These are phyloP conservation scores for Anoplophora glabripennis DNA, from an alignment of 1,140 invertebrate genomes.

Conservation along the genomic window DNA sequence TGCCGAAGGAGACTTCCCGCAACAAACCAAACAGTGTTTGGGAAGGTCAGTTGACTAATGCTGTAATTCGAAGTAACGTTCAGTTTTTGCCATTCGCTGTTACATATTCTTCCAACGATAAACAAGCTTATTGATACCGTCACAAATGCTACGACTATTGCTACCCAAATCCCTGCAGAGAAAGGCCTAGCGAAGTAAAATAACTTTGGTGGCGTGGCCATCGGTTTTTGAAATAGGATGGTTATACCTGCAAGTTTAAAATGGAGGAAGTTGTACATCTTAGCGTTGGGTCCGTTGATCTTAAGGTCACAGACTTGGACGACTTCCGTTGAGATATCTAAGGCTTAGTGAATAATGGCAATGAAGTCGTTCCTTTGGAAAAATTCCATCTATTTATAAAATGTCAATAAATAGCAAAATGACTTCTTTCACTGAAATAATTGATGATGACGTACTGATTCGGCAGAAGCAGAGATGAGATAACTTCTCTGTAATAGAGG, in stretches of 20 bases:
- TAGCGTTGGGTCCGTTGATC: no score
- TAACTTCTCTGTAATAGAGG: no score
- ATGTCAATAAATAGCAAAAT: no score
- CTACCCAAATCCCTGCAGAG: slow-evolving; percentile 75
- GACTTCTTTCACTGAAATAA: no score
- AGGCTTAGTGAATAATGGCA: background rate
- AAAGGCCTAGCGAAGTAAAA: slow-evolving; percentile 81
- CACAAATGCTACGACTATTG: slow-evolving; percentile 73
- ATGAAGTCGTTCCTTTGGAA: no score
- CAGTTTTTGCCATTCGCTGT: slow-evolving; percentile 69
- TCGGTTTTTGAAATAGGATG: slow-evolving; percentile 70
- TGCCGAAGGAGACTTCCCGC: slow-evolving; percentile 76
- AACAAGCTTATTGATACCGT: slow-evolving; percentile 70
- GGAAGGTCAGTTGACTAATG: slow-evolving; percentile 66
- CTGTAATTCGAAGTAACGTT: slow-evolving; percentile 53
- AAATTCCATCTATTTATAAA: no score
- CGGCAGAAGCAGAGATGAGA: no score
- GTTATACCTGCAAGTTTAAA: slow-evolving; percentile 57
- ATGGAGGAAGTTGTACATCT: background rate
- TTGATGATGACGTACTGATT: no score
- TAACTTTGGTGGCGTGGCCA: slow-evolving; percentile 65
- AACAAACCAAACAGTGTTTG: slow-evolving; percentile 56
- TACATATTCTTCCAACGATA: slow-evolving; percentile 68
- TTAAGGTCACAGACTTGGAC: background rate
- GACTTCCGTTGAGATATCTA: background rate